Conservation (phyloP, 2,888 invertebrate species). For the Agonum fuliginosum region DNA sequence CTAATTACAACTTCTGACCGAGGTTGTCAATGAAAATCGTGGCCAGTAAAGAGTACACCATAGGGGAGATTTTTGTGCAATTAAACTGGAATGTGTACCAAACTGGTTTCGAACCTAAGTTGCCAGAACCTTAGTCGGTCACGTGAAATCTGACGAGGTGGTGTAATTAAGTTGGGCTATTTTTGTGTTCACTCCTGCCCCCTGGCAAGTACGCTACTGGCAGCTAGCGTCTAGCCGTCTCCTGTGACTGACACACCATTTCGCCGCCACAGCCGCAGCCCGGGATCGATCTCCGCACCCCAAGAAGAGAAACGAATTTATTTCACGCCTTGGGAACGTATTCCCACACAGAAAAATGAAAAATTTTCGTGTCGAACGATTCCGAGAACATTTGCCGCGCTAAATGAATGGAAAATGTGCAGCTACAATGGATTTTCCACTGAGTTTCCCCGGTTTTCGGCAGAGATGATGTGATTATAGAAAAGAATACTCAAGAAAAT, state of each 20-base stretch:
- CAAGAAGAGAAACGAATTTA: conserved; percentile 38
- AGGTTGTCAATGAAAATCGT: too few species aligned
- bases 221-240: neutral
- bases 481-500: conserved; percentile 17
- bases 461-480: conserved; percentile 1
- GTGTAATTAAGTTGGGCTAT: too few species aligned
- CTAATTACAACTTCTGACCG: too few species aligned
- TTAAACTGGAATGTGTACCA: too few species aligned
- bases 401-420: conserved; percentile 48
- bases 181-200: too few species aligned
- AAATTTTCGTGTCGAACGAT: conserved; percentile 34
- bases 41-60: too few species aligned
- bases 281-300: neutral
- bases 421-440: conserved; percentile 37
- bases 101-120: too few species aligned
- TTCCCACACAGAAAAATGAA: conserved; percentile 32
- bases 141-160: too few species aligned
- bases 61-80: too few species aligned
- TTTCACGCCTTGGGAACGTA: conserved; percentile 27
- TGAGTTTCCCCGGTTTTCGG: neutral
- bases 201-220: too few species aligned
- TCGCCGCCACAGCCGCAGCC: neutral
- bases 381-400: conserved; percentile 33
- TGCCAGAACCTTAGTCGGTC: too few species aligned
- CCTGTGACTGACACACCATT: conserved; percentile 42